These are phyloP conservation scores for Diadophis punctatus DNA, from an alignment of 2,113 vertebrate species.

Conservation along the genomic window DNA sequence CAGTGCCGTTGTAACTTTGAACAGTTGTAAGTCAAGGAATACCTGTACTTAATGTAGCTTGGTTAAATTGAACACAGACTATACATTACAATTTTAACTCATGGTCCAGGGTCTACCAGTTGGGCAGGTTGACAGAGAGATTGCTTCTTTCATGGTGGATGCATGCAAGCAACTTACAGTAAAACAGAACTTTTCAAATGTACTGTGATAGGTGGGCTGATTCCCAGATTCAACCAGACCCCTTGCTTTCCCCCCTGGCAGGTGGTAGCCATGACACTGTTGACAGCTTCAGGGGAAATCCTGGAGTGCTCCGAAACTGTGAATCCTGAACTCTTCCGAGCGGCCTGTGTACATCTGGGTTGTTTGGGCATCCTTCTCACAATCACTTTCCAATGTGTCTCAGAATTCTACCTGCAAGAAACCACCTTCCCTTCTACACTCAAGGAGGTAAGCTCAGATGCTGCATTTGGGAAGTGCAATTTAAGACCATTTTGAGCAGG, in stretches of 20 bases:
- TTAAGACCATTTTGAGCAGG: not conserved
- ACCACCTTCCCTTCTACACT: conserved; percentile 67
- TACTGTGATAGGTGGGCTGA: not conserved
- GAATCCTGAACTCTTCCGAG: conserved; percentile 61
- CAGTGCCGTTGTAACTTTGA: too few relatives aligned
- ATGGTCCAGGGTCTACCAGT: not conserved
- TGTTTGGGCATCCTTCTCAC: conserved; percentile 67
- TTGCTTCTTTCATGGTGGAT: not conserved
- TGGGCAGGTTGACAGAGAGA: not conserved
- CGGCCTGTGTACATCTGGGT: conserved; percentile 64
- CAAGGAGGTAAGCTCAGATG: conserved; percentile 57
- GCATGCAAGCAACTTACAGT: not conserved
- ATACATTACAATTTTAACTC: not conserved
- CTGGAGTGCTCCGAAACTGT: conserved; percentile 60
- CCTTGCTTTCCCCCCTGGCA: not conserved
- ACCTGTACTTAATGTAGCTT: not conserved
- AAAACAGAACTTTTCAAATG: not conserved
- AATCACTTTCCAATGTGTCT: conserved; percentile 68
- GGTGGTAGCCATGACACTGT: conserved; percentile 59
- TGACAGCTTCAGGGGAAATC: conserved; percentile 55
- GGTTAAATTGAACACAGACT: not conserved
- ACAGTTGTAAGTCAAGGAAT: too few relatives aligned
- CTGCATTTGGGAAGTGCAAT: not conserved
- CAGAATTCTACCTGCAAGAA: conserved; percentile 65
- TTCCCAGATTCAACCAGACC: not conserved